Evolutionary conservation across 1,140 invertebrate genomes (phyloP).

Genomic region (Sycophaga agraensis): DNA sequence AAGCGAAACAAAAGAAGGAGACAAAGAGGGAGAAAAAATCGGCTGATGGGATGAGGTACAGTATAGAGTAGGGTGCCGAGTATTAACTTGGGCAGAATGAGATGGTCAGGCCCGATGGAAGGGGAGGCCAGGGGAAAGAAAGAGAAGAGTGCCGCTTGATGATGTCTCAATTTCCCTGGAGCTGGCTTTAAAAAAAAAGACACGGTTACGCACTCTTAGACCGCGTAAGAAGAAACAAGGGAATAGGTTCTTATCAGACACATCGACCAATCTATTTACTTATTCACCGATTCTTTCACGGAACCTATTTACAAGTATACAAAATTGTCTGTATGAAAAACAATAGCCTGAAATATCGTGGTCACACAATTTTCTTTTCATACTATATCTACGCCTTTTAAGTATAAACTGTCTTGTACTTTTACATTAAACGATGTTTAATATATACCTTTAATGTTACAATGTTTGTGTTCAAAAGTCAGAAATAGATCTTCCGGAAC

Average conservation of each 20-base stretch:
- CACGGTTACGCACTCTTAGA: neutral
- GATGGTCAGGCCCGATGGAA: slow-evolving; percentile 9
- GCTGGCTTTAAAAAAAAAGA: slow-evolving; percentile 23
- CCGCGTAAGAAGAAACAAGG: slow-evolving; percentile 25
- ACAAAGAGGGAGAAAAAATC: slow-evolving; percentile 14
- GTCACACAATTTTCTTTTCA: too few relatives aligned
- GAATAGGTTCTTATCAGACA: slow-evolving; percentile 52
- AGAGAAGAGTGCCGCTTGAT: slow-evolving; percentile 37
- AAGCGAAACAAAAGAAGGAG: slow-evolving; percentile 49
- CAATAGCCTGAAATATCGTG: slow-evolving; percentile 1
- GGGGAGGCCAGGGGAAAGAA: neutral
- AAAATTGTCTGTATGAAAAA: slow-evolving; percentile 45
- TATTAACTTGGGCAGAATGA: slow-evolving; percentile 19
- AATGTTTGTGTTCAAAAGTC: too few relatives aligned
- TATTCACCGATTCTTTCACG: slow-evolving; percentile 44
- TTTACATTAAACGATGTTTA: too few relatives aligned
- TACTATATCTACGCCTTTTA: too few relatives aligned
- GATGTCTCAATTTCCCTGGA: slow-evolving; percentile 48
- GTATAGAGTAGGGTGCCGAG: too few relatives aligned
- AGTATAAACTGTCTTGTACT: too few relatives aligned
- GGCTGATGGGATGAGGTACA: neutral
- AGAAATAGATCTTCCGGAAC: too few relatives aligned
- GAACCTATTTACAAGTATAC: slow-evolving; percentile 52
- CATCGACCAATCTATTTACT: slow-evolving; percentile 54
- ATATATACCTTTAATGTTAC: too few relatives aligned